Base-by-base conservation (phyloP, 2,888 invertebrate species). In the Aplocera efformata region DNA sequence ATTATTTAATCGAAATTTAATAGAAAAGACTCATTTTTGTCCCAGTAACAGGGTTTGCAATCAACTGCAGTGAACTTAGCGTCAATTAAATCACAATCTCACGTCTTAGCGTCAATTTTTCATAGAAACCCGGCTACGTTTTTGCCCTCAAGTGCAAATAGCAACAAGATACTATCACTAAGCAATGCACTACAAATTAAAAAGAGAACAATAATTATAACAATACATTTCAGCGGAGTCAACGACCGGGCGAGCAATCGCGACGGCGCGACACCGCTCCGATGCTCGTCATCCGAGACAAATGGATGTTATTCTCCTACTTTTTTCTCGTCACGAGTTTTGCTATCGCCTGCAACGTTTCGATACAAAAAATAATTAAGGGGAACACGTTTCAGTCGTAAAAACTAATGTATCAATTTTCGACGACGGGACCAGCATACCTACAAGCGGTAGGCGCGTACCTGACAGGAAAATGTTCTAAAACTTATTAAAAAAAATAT, bases 171-270 rank as follows among this genome's bases (percentile, higher is more conserved):
- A 17, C 3, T 17, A 17, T 17, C 5, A 17, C 3, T 3, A 5
- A 17, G 13, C 13, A 5, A 17, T 17, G 25, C 21, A 28, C 8
- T 20, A 24, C 23, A 6, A 22, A 42, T 38, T 26, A 30, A n/a
- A 65, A 60, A 50, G 50, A 55, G 42, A 54, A 58, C 53, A 58
- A 60, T 70, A 68, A 72, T 72, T 67, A 71, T 58, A 63, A 59
- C 53, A 53, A 58, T 35, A 44, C 26, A 44, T 46, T 46, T 67
- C 63, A 63, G 62, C 60, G 56, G 57, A 62, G 81, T 82, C 84
- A 80, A 72, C 69, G 84, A 78, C 80, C 83, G 58, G 44, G 58
- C 67, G 60, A 63, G 75, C 75, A 78, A 76, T 77, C 66, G 67
- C 68, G 56, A 65, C 68, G 60, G 46, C 42, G 21, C 45, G 40